Percentiles rank a stretch among this genome's conserved stretches.
Evolutionary conservation across 2,113 vertebrate species (phyloP).

Genomic region (Perca flavescens): DNA sequence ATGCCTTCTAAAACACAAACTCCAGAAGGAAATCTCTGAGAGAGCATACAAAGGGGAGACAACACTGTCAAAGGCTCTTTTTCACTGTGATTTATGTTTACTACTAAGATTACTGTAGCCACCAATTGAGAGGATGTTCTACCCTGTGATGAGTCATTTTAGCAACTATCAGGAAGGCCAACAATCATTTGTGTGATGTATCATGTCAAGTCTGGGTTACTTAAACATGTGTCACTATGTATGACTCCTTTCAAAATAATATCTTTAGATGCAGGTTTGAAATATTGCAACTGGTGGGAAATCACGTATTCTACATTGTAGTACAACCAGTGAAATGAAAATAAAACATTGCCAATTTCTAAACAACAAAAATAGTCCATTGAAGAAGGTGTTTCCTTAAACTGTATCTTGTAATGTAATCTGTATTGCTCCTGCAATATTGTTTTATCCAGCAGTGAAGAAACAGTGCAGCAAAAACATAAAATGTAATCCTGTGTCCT

Average conservation of each 20-base stretch:
- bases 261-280: neutral
- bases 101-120: conserved; percentile 7
- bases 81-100: conserved; percentile 48
- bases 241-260: neutral
- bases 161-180: conserved; percentile 10
- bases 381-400: neutral
- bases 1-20: conserved; percentile 62
- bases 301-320: neutral
- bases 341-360: neutral
- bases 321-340: neutral
- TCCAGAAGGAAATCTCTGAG: conserved; percentile 58
- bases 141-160: conserved; percentile 52
- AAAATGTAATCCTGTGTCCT: neutral
- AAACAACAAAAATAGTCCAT: neutral
- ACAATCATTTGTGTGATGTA: conserved; percentile 5
- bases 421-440: neutral
- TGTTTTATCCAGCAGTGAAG: neutral
- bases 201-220: neutral
- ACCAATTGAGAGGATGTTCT: conserved; percentile 24
- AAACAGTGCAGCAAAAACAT: neutral
- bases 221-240: neutral
- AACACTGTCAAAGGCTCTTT: conserved; percentile 58
- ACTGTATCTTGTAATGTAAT: neutral
- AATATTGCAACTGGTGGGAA: neutral
- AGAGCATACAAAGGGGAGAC: conserved; percentile 45